Conservation (phyloP, 1,140 invertebrate genomes). For the Mamestra configurata region DNA sequence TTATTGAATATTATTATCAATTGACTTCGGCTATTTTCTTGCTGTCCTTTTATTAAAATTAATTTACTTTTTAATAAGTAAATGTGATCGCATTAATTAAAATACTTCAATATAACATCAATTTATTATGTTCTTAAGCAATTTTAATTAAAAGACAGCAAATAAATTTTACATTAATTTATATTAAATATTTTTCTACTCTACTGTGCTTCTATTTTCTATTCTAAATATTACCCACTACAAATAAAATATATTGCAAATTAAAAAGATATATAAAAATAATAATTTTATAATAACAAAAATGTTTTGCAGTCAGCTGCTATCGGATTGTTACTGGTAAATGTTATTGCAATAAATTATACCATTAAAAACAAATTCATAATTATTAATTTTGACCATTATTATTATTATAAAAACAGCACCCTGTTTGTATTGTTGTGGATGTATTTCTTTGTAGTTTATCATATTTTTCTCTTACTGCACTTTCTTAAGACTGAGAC, state of each 20-base stretch:
- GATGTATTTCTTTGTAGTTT: conserved; percentile 45
- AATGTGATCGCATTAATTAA: too few relatives aligned
- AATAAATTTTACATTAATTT: conserved; percentile 28
- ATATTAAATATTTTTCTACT: conserved; percentile 40
- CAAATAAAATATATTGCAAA: conserved; percentile 39
- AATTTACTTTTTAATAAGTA: too few relatives aligned
- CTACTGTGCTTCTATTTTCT: conserved; percentile 47
- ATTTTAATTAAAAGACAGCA: conserved; percentile 38
- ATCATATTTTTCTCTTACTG: conserved; percentile 29
- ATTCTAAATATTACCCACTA: conserved; percentile 38
- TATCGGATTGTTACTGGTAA: conserved; percentile 92
- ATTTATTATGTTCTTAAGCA: neutral
- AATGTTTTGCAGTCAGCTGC: conserved; percentile 90
- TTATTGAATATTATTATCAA: conserved; percentile 12
- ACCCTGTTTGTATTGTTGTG: conserved; percentile 30
- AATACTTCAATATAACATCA: too few relatives aligned
- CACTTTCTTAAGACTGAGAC: conserved; percentile 32
- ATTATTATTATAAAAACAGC: conserved; percentile 65
- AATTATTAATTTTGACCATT: conserved; percentile 74
- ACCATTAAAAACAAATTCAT: conserved; percentile 73
- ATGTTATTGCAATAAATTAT: conserved; percentile 82
- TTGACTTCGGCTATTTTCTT: conserved; percentile 31
- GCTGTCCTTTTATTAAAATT: conserved; percentile 32
- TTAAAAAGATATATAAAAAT: conserved; percentile 51
- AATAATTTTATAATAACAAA: conserved; percentile 66